Evolutionary conservation across 2,113 vertebrate species (phyloP).

Genomic region (Gobius niger): DNA sequence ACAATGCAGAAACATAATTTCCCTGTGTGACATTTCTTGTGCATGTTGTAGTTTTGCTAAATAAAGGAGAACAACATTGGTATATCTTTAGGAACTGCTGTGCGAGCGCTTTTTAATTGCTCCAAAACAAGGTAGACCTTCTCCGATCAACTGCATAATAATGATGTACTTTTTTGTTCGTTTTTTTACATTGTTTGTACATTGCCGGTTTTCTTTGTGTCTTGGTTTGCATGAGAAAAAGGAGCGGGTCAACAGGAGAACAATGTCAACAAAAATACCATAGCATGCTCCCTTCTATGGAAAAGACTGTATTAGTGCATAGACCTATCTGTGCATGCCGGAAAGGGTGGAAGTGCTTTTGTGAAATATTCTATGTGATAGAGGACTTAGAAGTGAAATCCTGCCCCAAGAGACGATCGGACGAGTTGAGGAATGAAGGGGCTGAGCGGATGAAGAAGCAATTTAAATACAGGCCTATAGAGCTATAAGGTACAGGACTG

Average conservation of each 20-base stretch:
- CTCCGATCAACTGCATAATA: neutral
- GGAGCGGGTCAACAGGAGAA: slow-evolving; percentile 39
- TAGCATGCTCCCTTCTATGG: slow-evolving; percentile 25
- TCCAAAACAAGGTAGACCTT: neutral
- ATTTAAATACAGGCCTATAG: slow-evolving; percentile 65
- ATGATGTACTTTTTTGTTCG: neutral
- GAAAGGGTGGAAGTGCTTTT: slow-evolving; percentile 32
- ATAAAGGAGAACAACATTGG: neutral
- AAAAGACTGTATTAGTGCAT: slow-evolving; percentile 35
- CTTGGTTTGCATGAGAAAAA: neutral
- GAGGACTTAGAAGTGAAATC: slow-evolving; percentile 65
- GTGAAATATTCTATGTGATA: slow-evolving; percentile 65
- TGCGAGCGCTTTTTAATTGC: neutral
- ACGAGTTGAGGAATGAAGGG: slow-evolving; percentile 42
- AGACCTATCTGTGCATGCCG: slow-evolving; percentile 9
- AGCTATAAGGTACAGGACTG: slow-evolving; percentile 39
- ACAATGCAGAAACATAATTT: neutral
- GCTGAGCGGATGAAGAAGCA: slow-evolving; percentile 38
- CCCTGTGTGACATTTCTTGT: neutral
- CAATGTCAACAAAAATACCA: slow-evolving; percentile 37
- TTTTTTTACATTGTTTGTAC: neutral
- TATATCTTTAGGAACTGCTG: neutral
- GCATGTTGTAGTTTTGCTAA: neutral
- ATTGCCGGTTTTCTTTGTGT: neutral
- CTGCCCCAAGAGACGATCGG: slow-evolving; percentile 48